These are phyloP conservation scores for Porites rus DNA, from an alignment of 92 coral and sea anemone genomes.

Conservation along the genomic window DNA sequence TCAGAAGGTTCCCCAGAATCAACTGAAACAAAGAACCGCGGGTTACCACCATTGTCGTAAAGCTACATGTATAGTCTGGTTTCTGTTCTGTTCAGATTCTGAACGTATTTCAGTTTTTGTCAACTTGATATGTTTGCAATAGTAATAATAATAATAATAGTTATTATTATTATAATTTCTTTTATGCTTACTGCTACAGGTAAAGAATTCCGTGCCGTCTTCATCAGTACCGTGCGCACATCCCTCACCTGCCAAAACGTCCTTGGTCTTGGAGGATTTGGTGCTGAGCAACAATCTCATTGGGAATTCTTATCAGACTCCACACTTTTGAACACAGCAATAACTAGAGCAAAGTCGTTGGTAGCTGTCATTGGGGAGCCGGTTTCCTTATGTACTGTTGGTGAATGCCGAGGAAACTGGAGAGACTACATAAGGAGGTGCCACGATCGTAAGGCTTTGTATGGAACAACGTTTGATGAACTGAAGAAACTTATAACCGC, in stretches of 20 bases:
- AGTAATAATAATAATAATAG: too few relatives aligned
- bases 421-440: constrained; percentile 70
- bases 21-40: too few relatives aligned
- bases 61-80: too few relatives aligned
- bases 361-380: constrained; percentile 83
- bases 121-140: too few relatives aligned
- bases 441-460: constrained; percentile 30
- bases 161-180: too few relatives aligned
- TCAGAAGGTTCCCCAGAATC: too few relatives aligned
- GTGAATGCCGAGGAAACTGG: constrained; percentile 74
- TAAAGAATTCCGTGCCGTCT: constrained; percentile 74
- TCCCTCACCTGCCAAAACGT: constrained; percentile 49
- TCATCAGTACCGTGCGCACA: constrained; percentile 86
- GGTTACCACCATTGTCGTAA: too few relatives aligned
- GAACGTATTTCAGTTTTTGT: too few relatives aligned
- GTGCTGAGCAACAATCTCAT: neutral
- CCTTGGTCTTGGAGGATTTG: neutral
- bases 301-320: constrained; percentile 62
- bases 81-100: too few relatives aligned
- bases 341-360: constrained; percentile 83
- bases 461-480: constrained; percentile 48
- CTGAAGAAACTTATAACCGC: constrained; percentile 40
- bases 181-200: constrained; percentile 33
- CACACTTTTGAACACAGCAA: constrained; percentile 76
- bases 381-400: constrained; percentile 70